Base-by-base conservation (phyloP, 2,113 vertebrate species). In the Hirundichthys speculiger region DNA sequence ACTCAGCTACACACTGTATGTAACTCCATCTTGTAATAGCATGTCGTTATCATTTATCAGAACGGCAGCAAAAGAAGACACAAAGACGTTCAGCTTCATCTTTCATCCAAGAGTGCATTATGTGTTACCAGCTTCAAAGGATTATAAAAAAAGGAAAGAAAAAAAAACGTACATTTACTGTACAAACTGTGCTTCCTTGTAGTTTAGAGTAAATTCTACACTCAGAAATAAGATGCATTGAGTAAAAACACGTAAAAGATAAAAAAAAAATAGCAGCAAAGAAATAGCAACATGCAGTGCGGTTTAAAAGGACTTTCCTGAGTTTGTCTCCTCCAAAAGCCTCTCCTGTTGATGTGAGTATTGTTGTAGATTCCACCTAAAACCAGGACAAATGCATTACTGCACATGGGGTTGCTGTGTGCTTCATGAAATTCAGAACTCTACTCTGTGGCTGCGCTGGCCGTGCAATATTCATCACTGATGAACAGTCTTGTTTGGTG, bases 291-390 rank as follows among this genome's bases (percentile, higher is more conserved):
- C 18, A 16, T 52, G 22, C 27, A 22, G 24, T 27, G 49, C 20
- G 34, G 24, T 41, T 19, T 64, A 53, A 21, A 47, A 3, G 42
- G 20, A 7, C 9, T 15, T n/a, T 5, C 7, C 13, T 1, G 21
- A 18, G 30, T 34, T 34, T 6, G 30, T 34, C 30, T 34, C 30
- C 30, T 64, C 51, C 45, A 30, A 20, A 64, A 45, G 62, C 30
- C 25, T 38, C 45, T 45, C 40, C 53, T 34, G 62, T 15, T 34
- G n/a, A n/a, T 24, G 18, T 53, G 18, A 58, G 8, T 51, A 20
- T 19, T 69, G 9, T 43, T 0, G 10, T n/a, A 51, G 38, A 46
- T 7, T 1, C 2, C 11, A 13, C 24, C 19, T 49, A 2, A 43
- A 24, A 40, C 22, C 53, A 13, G 24, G 4, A 9, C 20, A 52